phyloP scores from a whole-genome alignment of 1,140 invertebrate genomes.

The Zophobas atratus region DNA sequence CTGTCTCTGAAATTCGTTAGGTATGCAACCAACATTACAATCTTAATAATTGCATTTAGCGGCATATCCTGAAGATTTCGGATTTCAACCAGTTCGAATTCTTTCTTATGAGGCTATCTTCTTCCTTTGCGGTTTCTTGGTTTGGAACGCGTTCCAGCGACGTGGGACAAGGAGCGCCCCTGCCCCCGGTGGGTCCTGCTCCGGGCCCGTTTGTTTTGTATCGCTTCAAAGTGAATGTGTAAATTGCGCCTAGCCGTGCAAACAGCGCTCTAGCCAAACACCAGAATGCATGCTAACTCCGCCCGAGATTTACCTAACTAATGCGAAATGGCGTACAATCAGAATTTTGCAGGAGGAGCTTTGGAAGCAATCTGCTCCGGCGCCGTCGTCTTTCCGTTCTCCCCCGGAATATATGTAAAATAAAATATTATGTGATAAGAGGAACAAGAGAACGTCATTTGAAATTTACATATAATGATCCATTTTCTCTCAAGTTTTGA shows the following conservation, averaged over 20 bases:
- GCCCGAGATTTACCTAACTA: conserved; percentile 9
- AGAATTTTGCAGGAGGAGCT: conserved; percentile 25
- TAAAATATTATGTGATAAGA: conserved; percentile 43
- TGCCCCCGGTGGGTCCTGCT: background rate
- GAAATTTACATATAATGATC: conserved; percentile 43
- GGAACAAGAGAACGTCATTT: conserved; percentile 42
- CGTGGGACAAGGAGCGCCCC: too few species aligned
- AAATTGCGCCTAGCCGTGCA: conserved; percentile 19
- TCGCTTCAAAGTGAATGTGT: conserved; percentile 19
- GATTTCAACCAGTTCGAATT: too few species aligned
- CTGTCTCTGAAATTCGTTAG: too few species aligned
- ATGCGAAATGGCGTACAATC: conserved; percentile 26
- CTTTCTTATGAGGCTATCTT: too few species aligned
- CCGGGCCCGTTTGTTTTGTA: background rate
- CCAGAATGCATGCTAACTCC: conserved; percentile 11
- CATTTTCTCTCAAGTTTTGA: conserved; percentile 40
- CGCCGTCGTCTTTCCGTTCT: background rate
- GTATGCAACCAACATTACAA: too few species aligned
- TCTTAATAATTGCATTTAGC: too few species aligned
- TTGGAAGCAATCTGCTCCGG: conserved; percentile 20
- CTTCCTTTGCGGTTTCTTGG: too few species aligned
- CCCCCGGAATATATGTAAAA: conserved; percentile 26
- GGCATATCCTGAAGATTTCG: too few species aligned
- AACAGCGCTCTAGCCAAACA: conserved; percentile 9
- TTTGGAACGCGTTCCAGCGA: too few species aligned